Evolutionary conservation across 2,797 vertebrate species (phyloP), one percentile per base, ranked within the genome.

Genomic region (Sebastes miniatus): DNA sequence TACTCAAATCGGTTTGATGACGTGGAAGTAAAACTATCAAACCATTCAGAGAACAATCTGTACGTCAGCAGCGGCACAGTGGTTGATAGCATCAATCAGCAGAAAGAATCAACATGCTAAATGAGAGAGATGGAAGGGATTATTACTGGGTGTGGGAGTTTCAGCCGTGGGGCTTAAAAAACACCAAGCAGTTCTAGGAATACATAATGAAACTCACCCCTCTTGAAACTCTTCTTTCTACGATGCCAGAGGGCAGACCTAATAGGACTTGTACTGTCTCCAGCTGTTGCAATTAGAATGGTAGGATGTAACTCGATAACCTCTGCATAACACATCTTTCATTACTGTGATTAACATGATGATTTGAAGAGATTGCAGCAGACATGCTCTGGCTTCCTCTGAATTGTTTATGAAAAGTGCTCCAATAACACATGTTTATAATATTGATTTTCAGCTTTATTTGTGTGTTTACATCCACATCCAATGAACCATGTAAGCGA

Each of bases 151-250:
- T 59, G 47, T 74, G 77, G 81, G 86, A 87, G 84, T 88, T 77
- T 75, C 39, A 82, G 66, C 83, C 72, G 13, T 29, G 25, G 81
- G 81, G 83, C 66, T 82, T 86, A 62, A 65, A 87, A 85, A 82
- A 81, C 76, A 85, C 75, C 36, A 86, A 87, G 77, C 65, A 67
- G 29, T 86, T 88, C 81, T 64, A 85, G 86, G 79, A 89, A 91
- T 61, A 87, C 62, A 70, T 77, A 73, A 75, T 76, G 64, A 77
- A 86, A 75, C 63, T 79, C 76, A 52, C 68, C 79, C 81, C 75
- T 74, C 83, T 67, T 77, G 84, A 83, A 85, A 83, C 58, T 80
- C 61, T 11, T 22, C 67, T 76, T 74, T 79, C 66, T 72, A 47
- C 43, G 67, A 11, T 16, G 83, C 90, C 89, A 57, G 76, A 86